Conservation (phyloP, 2,797 vertebrate species). For the Cygnus olor region DNA sequence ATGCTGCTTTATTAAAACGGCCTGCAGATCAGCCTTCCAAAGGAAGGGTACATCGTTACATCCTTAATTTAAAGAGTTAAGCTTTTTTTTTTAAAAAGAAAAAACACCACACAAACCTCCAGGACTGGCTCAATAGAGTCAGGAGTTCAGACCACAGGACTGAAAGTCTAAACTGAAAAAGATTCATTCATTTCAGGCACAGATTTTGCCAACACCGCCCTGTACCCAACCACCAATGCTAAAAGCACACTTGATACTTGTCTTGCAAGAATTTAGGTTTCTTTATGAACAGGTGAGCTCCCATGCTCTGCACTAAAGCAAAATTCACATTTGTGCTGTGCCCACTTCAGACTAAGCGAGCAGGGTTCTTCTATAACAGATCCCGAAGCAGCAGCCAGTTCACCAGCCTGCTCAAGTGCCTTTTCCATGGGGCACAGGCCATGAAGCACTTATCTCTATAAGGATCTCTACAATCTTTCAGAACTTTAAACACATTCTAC, state of each 20-base stretch:
- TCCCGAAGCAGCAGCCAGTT: neutral
- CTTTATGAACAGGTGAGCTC: neutral
- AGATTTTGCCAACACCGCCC: neutral
- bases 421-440: neutral
- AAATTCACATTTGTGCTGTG: neutral
- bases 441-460: too few species aligned
- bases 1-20: neutral
- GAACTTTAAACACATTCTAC: neutral
- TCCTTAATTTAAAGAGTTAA: neutral
- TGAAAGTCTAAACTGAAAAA: neutral
- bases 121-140: neutral
- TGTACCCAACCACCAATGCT: fast-evolving
- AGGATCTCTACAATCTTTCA: neutral
- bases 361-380: neutral
- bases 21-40: neutral
- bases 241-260: neutral
- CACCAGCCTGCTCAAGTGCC: neutral
- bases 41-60: neutral
- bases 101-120: neutral
- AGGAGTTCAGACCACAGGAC: neutral
- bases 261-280: neutral
- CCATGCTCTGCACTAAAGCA: neutral
- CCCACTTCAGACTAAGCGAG: neutral
- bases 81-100: neutral
- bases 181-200: neutral